These are phyloP conservation scores for Characodon lateralis DNA, from an alignment of 2,797 vertebrate species.

Conservation along the genomic window DNA sequence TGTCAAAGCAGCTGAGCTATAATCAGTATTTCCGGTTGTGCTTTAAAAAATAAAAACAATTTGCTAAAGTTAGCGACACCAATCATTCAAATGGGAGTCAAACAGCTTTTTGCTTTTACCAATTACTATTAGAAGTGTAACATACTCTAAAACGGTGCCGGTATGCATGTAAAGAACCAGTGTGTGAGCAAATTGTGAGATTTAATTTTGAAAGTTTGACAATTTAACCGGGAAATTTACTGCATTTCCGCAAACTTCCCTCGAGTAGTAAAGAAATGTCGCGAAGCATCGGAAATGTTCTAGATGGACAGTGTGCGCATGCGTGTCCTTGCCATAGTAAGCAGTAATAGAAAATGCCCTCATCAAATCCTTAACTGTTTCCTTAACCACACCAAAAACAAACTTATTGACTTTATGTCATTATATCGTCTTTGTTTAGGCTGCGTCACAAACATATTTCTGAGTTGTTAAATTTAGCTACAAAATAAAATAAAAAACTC, in stretches of 20 bases:
- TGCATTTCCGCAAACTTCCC: neutral
- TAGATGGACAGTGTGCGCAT: conserved; percentile 48
- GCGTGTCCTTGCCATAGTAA: conserved; percentile 19
- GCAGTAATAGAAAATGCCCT: neutral
- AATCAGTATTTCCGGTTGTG: neutral
- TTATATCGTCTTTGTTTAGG: too few species aligned
- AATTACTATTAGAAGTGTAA: rapidly evolving
- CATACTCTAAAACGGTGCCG: rapidly evolving
- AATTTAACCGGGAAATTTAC: conserved; percentile 9
- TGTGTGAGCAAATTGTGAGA: rapidly evolving
- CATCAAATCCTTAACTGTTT: neutral
- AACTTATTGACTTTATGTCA: neutral
- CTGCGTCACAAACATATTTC: neutral
- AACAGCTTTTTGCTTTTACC: rapidly evolving
- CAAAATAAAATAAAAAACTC: neutral
- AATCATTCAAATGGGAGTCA: rapidly evolving
- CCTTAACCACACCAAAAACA: neutral
- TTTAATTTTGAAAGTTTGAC: conserved; percentile 41
- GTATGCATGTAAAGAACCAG: rapidly evolving
- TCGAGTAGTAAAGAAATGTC: conserved; percentile 40
- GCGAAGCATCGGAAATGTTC: conserved; percentile 64
- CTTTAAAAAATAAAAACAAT: conserved; percentile 27
- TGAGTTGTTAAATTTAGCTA: neutral
- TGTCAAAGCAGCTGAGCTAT: rapidly evolving
- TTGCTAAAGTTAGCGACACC: rapidly evolving